Evolutionary conservation across 2,888 invertebrate genomes (phyloP), one percentile per base, ranked within the genome.

Genomic region (Tyria jacobaeae): DNA sequence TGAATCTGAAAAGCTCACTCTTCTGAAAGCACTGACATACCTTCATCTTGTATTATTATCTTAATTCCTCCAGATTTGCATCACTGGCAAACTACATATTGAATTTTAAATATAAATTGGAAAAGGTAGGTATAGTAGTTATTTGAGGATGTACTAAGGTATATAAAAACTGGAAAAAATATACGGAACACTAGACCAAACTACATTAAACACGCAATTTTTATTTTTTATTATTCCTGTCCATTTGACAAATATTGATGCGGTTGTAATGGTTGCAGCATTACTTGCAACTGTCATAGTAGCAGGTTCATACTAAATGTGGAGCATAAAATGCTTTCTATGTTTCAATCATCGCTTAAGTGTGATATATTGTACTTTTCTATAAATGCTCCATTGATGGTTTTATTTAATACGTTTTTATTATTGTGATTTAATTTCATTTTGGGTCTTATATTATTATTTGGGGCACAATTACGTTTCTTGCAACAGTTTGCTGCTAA

Each of bases 211-310:
- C 47, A 52, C 31, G 39, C 68, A 52, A 59, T 70, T 57, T 58
- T 70, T 57, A 66, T 70, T 66, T 70, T 76, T 73, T 75, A 76
- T 87, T 84, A 84, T 88, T 85, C 83, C 74, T 68, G 78, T 71
- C 83, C 84, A 85, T 89, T 88, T 84, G 87, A 87, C 87, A 86
- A 85, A 88, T 89, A 90, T 89, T 82, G 86, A 87, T 84, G 83
- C 70, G 78, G 71, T 71, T 72, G 70, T 71, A 71, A 68, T 73
- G 68, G 68, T 65, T 14, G 53, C 66, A 73, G 74, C 79, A 80
- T 83, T 81, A 75, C 75, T 74, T 74, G 78, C 82, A 82, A 82
- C 82, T 82, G 81, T 68, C 70, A 62, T 60, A 69, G 64, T 66
- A 60, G 70, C 71, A 77, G 73, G 71, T 79, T 70, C 80, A 77